Evolutionary conservation across 2,888 invertebrate species (phyloP), one percentile per base, ranked within the genome.

Genomic region (Ormyrus rosae): DNA sequence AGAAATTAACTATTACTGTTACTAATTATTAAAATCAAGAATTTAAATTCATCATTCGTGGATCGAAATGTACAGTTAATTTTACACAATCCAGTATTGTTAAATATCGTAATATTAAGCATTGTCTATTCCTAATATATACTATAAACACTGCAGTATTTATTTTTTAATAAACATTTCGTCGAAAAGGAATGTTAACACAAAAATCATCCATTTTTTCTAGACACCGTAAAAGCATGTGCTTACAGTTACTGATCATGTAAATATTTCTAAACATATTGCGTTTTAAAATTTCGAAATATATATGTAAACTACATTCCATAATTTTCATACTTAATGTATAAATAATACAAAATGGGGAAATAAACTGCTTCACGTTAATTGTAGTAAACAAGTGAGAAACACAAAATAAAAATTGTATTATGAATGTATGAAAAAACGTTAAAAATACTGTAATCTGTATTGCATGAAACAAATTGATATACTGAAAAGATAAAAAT

Each of bases 261-360:
- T 4, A 46, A 34, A 53, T 67, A 19, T 19, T 19, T 53, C 51
- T 53, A 67, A 51, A 67, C 53, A 67, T 19, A 51, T 13, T 34
- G 11, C 6, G 8, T 19, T 34, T 67, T 67, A 51, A 13, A 67
- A 51, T 5, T 48, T 50, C 13, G n/a, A 64, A 48, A 67, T 50
- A 51, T 9, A 67, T 48, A 19, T 11, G 53, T 68, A 60, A 60
- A 10, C 19, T 19, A 70, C 70, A 70, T 70, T 70, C 70, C 70
- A 60, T 19, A n/a, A 50, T 19, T 58, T 70, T 70, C 51, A 6
- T 58, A 60, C 58, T 58, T 60, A 50, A 19, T 19, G 19, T 19
- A 51, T 5, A 5, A 70, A 56, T 10, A 70, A 56, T 10, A 69
- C 46, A 50, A 50, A 50, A 10, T 19, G 60, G 60, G 60, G 19